Evolutionary conservation across 2,797 vertebrate genomes (phyloP).

Genomic region (Stomatorhinus walkeri): DNA sequence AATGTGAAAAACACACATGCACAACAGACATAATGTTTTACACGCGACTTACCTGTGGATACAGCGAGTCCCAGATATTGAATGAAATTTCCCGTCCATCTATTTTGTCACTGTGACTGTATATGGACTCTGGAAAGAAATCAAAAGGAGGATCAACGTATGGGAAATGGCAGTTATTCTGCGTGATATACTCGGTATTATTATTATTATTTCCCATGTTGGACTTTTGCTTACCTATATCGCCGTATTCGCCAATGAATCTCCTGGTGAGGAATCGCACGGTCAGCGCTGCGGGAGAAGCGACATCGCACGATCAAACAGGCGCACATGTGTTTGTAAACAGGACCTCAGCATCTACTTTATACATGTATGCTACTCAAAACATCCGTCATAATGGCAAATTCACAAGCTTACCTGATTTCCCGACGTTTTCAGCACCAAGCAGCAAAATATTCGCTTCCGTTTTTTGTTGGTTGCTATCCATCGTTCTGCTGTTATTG

Average conservation of each 20-base stretch:
- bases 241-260: slow-evolving; percentile 59
- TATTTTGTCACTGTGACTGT: slow-evolving; percentile 52
- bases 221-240: slow-evolving; percentile 46
- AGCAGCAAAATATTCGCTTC: slow-evolving; percentile 57
- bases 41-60: slow-evolving; percentile 45
- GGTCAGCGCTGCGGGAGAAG: slow-evolving; percentile 45
- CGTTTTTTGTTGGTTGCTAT: slow-evolving; percentile 46
- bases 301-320: not conserved
- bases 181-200: not conserved
- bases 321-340: not conserved
- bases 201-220: not conserved
- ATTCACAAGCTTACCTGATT: slow-evolving; percentile 47
- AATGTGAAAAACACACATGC: not conserved
- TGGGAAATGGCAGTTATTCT: not conserved
- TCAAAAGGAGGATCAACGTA: too few species aligned
- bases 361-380: not conserved
- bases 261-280: slow-evolving; percentile 55
- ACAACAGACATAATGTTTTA: not conserved
- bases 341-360: not conserved
- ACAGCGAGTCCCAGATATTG: slow-evolving; percentile 57
- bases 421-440: slow-evolving; percentile 56
- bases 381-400: not conserved
- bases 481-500: slow-evolving; percentile 38
- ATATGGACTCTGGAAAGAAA: slow-evolving; percentile 47
- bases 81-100: slow-evolving; percentile 49